Conservation (phyloP, 2,888 invertebrate genomes). For the Leptopilina syphax region DNA sequence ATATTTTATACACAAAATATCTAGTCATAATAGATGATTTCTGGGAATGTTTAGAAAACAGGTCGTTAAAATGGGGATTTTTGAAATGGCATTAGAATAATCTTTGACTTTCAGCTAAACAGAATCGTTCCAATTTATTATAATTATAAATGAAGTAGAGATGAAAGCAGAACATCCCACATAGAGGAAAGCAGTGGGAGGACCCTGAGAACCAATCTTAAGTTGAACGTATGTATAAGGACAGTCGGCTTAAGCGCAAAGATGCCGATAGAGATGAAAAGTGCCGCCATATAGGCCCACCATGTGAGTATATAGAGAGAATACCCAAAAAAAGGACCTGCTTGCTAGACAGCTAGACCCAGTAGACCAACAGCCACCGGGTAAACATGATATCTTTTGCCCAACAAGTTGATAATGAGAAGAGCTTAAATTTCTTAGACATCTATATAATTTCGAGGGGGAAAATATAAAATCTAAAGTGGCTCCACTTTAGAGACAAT, state of each 20-base stretch:
- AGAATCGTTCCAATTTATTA: conserved; percentile 37
- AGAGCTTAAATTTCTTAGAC: conserved; percentile 41
- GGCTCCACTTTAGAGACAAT: conserved; percentile 19
- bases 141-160: conserved; percentile 47
- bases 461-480: neutral
- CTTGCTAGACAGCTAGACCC: conserved; percentile 48
- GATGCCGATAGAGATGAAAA: conserved; percentile 67
- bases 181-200: conserved; percentile 42
- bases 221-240: conserved; percentile 44
- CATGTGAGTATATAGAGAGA: conserved; percentile 57
- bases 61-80: conserved; percentile 41
- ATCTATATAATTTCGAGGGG: neutral
- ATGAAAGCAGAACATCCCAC: conserved; percentile 54
- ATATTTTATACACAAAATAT: conserved; percentile 16
- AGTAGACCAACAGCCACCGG: conserved; percentile 51
- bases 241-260: conserved; percentile 50
- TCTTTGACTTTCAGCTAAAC: conserved; percentile 12
- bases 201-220: conserved; percentile 55
- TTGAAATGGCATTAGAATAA: conserved; percentile 21
- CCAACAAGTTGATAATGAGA: conserved; percentile 71
- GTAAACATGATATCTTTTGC: conserved; percentile 67
- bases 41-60: conserved; percentile 38
- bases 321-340: conserved; percentile 48
- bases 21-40: conserved; percentile 33
- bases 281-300: conserved; percentile 65